Evolutionary conservation across 2,888 invertebrate genomes (phyloP), one percentile per base, ranked within the genome.

Genomic region (Ormyrus thymus): DNA sequence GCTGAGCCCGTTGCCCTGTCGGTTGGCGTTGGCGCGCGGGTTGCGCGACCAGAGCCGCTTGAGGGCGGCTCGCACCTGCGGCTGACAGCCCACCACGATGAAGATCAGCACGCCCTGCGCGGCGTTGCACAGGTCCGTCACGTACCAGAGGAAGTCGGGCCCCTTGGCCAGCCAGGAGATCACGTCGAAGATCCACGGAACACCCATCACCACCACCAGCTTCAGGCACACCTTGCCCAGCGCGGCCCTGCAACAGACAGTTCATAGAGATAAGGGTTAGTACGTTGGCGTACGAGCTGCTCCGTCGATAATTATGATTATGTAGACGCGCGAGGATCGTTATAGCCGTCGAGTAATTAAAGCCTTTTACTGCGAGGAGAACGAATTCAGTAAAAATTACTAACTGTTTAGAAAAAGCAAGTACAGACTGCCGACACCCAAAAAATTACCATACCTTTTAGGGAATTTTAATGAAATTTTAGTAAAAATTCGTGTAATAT

Each of bases 21-120:
- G 92, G 68, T 92, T 91, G 71, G 91, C 91, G 83, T 92, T 91
- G 82, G 92, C 91, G 82, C 92, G 90, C 50, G 92, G 91, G 78
- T 92, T 91, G 81, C 92, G 91, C 83, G 92, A 92, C 85, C 93
- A 94, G 83, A 94, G 90, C 77, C 94, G 91, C 87, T 94, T 94
- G 51, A 94, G 91, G 59, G 94, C 94, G 48, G 93, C 92, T 91
- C 94, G 92, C 85, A 93, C 93, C 92, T 96, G 96, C 78, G 96
- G 96, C 92, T 96, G 96, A 90, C 96, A 96, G 70, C 96, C 97
- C 84, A 96, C 96, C 83, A 97, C 96, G 86, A 95, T 93, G 91
- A 97, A 97, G 86, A 97, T 97, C 90, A 96, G 94, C 74, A 97
- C 95, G 83, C 97, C 97, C 90, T 97, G 97, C 84, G 96, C 92